Base-by-base conservation (phyloP, 2,113 vertebrate genomes). In the Sebastes schlegelii region DNA sequence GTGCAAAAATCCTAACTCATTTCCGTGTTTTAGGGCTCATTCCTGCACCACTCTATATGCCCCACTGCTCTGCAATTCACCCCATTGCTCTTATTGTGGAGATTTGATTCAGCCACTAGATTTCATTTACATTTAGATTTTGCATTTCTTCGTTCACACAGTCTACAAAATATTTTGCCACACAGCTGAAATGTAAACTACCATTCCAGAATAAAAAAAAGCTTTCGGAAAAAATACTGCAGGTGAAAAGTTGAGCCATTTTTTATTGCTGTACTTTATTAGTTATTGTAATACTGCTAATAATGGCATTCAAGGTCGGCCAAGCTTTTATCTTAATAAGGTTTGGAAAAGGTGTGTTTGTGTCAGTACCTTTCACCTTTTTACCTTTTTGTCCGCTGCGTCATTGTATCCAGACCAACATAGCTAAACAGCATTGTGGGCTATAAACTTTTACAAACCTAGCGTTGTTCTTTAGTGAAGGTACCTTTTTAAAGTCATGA, bases 401-500 rank as follows among this genome's bases (percentile, higher is more conserved):
- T 10, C 12, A 49, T 49, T 49, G 48, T 49, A 49, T 12, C 11
- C 48, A 49, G 48, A 49, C 11, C 48, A 49, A 49, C 48, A 49
- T 12, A 49, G 48, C 48, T 13, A 49, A 49, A 12, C 10, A 49
- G 12, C 48, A 49, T 12, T 34, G 34, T 34, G 34, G 13, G 48
- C 48, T 13, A 49, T 49, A 49, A 5, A 49, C 12, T 5, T 49
- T 49, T 13, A 49, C 48, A 49, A 11, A 49, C 48, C 3, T 49
- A 49, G 48, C 34, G 34, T 34, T 34, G 34, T 17, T 81, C 26
- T 51, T 54, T 62, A 8, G 45, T 74, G n/a, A 49, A 23, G 19
- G 21, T 45, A n/a, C 11, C 51, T 57, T 81, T 81, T 34, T 46
- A 54, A 60, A 70, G 23, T 49, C n/a, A 17, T 71, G 34, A 73